Conservation (phyloP, 2,113 vertebrate species). For the Sinosuthora webbiana region DNA sequence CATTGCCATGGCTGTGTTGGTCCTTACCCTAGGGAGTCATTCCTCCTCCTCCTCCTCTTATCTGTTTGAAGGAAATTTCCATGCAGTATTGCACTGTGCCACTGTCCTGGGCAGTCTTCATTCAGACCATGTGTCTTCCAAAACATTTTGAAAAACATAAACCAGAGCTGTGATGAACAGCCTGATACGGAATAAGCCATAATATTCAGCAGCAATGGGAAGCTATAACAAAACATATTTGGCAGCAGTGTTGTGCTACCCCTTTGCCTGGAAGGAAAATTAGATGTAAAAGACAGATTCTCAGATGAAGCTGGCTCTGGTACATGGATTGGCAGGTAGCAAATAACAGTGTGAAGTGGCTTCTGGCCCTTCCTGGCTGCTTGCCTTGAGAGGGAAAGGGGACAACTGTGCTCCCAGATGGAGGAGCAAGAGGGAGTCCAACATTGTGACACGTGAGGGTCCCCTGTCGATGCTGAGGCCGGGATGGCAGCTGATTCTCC, state of each 20-base stretch:
- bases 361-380: constrained; percentile 14
- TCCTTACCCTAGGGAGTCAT: not conserved
- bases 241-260: not conserved
- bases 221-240: not conserved
- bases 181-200: not conserved
- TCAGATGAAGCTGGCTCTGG: not conserved
- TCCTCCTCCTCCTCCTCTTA: not conserved
- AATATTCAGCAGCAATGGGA: not conserved
- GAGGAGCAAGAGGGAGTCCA: not conserved
- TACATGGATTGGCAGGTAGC: not conserved
- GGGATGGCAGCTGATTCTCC: not conserved
- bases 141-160: not conserved
- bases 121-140: not conserved
- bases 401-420: not conserved
- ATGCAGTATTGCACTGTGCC: not conserved
- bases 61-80: not conserved
- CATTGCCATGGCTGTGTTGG: not conserved
- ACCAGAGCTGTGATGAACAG: not conserved
- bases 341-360: not conserved
- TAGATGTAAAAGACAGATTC: not conserved
- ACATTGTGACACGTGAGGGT: not conserved
- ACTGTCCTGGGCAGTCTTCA: not conserved
- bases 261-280: not conserved
- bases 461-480: not conserved
- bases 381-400: not conserved